Conservation (phyloP, 2,888 invertebrate species). For the Strigamia maritima region DNA sequence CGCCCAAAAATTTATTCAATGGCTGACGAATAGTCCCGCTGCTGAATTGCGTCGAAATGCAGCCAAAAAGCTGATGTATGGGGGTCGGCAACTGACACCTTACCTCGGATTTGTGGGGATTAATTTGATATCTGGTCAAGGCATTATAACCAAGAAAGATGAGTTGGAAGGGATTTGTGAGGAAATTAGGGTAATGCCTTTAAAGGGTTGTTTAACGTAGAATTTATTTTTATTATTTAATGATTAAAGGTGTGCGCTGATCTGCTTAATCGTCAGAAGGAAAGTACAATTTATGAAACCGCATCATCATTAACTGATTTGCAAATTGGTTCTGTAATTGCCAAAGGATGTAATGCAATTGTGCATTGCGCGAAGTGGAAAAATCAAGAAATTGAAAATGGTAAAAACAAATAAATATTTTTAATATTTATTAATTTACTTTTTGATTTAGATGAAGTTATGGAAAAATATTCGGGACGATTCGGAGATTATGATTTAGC, state of each 20-base stretch:
- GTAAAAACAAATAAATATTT: neutral
- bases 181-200: conserved; percentile 65
- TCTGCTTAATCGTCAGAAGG: neutral
- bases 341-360: conserved; percentile 76
- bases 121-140: conserved; percentile 68
- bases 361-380: conserved; percentile 67
- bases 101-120: conserved; percentile 72
- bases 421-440: too few species aligned
- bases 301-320: conserved; percentile 57
- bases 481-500: conserved; percentile 57
- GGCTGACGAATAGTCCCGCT: conserved; percentile 53
- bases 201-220: conserved; percentile 43
- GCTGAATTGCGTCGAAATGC: conserved; percentile 63
- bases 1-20: conserved; percentile 30
- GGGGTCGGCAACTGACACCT: conserved; percentile 61
- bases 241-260: neutral
- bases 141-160: conserved; percentile 70
- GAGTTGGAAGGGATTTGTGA: conserved; percentile 73
- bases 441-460: neutral
- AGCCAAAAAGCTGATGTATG: conserved; percentile 63
- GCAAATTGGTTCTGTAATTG: conserved; percentile 67
- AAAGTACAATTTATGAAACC: neutral
- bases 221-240: neutral
- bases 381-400: neutral
- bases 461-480: neutral